Evolutionary conservation across 2,888 invertebrate genomes (phyloP).

Genomic region (Ptychoptera contaminata): DNA sequence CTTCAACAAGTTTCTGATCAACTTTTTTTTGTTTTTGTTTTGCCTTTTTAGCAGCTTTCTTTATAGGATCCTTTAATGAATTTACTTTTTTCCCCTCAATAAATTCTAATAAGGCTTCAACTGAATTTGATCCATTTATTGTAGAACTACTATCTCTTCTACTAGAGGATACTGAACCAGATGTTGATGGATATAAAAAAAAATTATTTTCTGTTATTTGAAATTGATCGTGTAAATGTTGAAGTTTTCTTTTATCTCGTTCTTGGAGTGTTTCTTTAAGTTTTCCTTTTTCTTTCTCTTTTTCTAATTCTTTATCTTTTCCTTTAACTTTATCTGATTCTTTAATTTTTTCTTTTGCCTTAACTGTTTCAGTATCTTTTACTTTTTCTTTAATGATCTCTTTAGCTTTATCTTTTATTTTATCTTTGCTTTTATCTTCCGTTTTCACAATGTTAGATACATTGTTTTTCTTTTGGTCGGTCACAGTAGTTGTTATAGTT

Average conservation of each 20-base stretch:
- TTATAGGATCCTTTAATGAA: slow-evolving; percentile 14
- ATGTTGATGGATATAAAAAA: no score
- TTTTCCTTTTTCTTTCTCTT: not conserved
- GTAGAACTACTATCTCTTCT: not conserved
- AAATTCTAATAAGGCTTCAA: slow-evolving; percentile 26
- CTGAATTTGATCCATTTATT: not conserved
- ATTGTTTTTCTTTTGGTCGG: no score
- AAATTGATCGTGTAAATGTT: slow-evolving; percentile 20
- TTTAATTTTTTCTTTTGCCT: no score
- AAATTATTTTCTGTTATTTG: not conserved
- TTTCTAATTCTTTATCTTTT: not conserved
- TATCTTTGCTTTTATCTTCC: no score
- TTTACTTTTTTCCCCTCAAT: slow-evolving; percentile 25
- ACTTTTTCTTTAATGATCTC: no score
- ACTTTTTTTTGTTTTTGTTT: slow-evolving; percentile 29
- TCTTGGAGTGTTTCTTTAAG: not conserved
- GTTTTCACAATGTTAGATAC: no score
- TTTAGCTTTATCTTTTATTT: no score
- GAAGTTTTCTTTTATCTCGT: not conserved
- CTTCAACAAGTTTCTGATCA: slow-evolving; percentile 26
- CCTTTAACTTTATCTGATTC: not conserved
- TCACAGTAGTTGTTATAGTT: no score
- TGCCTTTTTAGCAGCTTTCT: slow-evolving; percentile 30
- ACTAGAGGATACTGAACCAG: not conserved
- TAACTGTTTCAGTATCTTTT: no score